Percentiles rank a stretch among this genome's conserved stretches.
These are phyloP conservation scores for Polydrusus tereticollis DNA, from an alignment of 2,888 invertebrate species.

Conservation along the genomic window DNA sequence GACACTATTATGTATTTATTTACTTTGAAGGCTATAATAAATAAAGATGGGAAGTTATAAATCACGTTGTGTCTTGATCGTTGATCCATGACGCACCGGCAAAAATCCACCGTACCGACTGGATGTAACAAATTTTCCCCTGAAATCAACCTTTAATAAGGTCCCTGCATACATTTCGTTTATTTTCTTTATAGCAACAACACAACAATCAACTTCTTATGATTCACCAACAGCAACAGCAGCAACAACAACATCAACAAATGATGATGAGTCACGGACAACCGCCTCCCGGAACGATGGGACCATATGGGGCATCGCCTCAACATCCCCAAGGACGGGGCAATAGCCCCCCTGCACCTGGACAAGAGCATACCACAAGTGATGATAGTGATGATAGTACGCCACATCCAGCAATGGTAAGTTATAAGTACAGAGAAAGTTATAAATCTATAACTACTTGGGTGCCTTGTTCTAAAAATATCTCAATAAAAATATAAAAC, in stretches of 20 bases:
- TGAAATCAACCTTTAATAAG: too few relatives aligned
- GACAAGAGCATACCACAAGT: conserved; percentile 79
- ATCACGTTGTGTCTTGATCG: too few relatives aligned
- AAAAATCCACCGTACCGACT: too few relatives aligned
- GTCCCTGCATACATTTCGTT: too few relatives aligned
- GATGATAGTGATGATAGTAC: conserved; percentile 90
- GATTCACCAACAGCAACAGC: conserved; percentile 64
- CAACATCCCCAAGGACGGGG: conserved; percentile 72
- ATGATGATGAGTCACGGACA: conserved; percentile 67
- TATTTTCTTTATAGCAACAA: conserved; percentile 55
- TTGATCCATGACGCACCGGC: too few relatives aligned
- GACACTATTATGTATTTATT: too few relatives aligned
- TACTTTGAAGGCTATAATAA: too few relatives aligned
- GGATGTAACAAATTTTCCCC: too few relatives aligned
- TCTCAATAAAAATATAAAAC: too few relatives aligned
- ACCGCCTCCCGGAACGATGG: conserved; percentile 67
- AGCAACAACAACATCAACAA: conserved; percentile 65
- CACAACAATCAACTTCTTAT: conserved; percentile 63
- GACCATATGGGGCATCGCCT: conserved; percentile 70
- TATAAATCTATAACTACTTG: neutral
- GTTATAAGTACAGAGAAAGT: conserved; percentile 49
- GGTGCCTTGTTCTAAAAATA: neutral
- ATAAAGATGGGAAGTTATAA: too few relatives aligned
- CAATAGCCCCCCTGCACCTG: conserved; percentile 71
- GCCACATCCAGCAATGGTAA: conserved; percentile 76